A percentile compares a stretch with the other conserved stretches of the same genome.
Evolutionary conservation across 2,888 invertebrate species (phyloP).

Genomic region (Chironomus riparius): DNA sequence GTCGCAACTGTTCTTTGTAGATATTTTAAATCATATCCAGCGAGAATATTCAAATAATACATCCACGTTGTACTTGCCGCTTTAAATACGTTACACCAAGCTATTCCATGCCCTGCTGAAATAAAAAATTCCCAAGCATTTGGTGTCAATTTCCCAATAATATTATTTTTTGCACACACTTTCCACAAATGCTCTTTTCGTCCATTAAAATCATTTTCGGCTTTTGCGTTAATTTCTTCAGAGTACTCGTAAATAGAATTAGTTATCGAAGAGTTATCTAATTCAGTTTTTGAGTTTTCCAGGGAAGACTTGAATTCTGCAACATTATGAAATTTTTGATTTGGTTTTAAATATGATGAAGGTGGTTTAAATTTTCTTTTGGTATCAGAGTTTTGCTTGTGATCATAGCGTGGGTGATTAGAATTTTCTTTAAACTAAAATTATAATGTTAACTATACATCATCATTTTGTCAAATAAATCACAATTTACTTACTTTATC

Average conservation of each 20-base stretch:
- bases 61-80: conserved; percentile 68
- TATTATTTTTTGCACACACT: conserved; percentile 44
- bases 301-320: conserved; percentile 16
- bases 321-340: conserved; percentile 3
- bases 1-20: conserved; percentile 51
- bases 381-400: neutral
- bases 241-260: conserved; percentile 44
- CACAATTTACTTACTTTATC: conserved; percentile 8
- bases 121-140: conserved; percentile 68
- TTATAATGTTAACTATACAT: too few species aligned
- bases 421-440: neutral
- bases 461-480: too few species aligned
- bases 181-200: conserved; percentile 44
- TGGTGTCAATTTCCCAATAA: conserved; percentile 43
- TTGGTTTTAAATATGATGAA: conserved; percentile 4
- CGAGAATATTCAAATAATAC: conserved; percentile 37
- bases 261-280: conserved; percentile 31
- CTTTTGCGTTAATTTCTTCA: conserved; percentile 41
- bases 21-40: conserved; percentile 52
- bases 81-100: conserved; percentile 69
- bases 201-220: conserved; percentile 46
- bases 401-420: neutral
- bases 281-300: neutral
- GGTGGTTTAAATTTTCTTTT: neutral
- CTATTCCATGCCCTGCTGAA: conserved; percentile 55